Evolutionary conservation across 2,113 vertebrate genomes (phyloP), one percentile per base, ranked within the genome.

Genomic region (Sylvia atricapilla): DNA sequence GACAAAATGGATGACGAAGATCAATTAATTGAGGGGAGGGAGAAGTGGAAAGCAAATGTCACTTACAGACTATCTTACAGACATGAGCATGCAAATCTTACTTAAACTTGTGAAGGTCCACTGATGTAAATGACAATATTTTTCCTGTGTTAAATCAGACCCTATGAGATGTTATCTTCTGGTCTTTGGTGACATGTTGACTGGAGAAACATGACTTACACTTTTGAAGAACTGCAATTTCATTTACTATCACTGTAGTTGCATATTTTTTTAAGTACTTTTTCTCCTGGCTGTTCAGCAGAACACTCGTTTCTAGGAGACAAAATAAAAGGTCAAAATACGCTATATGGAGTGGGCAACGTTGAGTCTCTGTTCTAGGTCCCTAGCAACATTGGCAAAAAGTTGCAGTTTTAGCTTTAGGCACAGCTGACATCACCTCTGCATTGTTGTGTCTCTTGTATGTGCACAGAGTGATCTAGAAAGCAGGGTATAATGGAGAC

Each of bases 371-470:
- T 95, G 47, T 70, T 81, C 84, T 72, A 88, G 56, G 60, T 77
- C 79, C 85, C 88, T 84, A 90, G 80, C 94, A 95, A 93, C 90
- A 95, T 46, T 75, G 85, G 85, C 76, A 74, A 52, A 97, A 93
- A 93, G 60, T 60, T 86, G 92, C 88, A 72, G 68, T 13, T 94
- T 92, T 92, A 89, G 92, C 94, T 92, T 92, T 97, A 94, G 92
- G 84, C 85, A 81, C 64, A 93, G 96, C 95, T 97, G 94, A 95
- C 94, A 91, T 89, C 31, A 85, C 82, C 89, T 81, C 85, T 95
- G 90, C 93, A 95, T 97, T 97, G 94, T 97, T 93, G 44, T 68
- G 64, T 70, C 95, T 88, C 93, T 90, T 95, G 92, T 92, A 94
- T 50, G 93, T 93, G 94, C 76, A 72, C 92, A 93, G 95, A 0